Evolutionary conservation across 2,888 invertebrate genomes (phyloP).

Genomic region (Lacanobia oleracea): DNA sequence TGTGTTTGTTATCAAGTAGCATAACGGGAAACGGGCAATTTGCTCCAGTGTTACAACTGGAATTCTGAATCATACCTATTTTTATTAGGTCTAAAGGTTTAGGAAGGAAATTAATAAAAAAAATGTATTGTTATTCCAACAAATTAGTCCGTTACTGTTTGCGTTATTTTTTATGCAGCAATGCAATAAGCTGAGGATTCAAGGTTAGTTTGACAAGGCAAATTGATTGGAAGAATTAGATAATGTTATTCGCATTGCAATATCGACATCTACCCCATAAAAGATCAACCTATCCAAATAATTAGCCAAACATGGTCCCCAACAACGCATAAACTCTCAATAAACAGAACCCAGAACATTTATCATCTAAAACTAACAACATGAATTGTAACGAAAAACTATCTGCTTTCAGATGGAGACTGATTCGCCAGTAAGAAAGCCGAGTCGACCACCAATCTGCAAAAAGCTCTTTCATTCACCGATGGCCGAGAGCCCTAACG

Average conservation of each 20-base stretch:
- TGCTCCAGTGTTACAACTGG: constrained; percentile 1
- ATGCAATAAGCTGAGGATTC: too few species aligned
- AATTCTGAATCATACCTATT: constrained; percentile 8
- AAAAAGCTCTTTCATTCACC: constrained; percentile 86
- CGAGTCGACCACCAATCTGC: constrained; percentile 77
- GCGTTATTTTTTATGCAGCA: too few species aligned
- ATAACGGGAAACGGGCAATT: neutral
- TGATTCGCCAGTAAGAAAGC: constrained; percentile 81
- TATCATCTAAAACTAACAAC: constrained; percentile 37
- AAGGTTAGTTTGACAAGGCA: too few species aligned
- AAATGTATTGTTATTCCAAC: too few species aligned
- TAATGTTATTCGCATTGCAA: neutral
- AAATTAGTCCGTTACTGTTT: too few species aligned
- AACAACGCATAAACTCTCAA: constrained; percentile 48
- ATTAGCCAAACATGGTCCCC: neutral
- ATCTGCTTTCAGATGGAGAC: constrained; percentile 81
- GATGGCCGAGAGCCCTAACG: constrained; percentile 67
- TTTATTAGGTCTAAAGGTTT: too few species aligned
- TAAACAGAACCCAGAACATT: too few species aligned
- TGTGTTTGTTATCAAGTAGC: constrained; percentile 40
- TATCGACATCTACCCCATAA: neutral
- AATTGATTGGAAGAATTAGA: neutral
- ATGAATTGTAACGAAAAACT: constrained; percentile 47
- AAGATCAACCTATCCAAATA: constrained; percentile 1
- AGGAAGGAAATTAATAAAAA: too few species aligned